Evolutionary conservation across 2,888 invertebrate genomes (phyloP).

Genomic region (Osedax frankpressi): DNA sequence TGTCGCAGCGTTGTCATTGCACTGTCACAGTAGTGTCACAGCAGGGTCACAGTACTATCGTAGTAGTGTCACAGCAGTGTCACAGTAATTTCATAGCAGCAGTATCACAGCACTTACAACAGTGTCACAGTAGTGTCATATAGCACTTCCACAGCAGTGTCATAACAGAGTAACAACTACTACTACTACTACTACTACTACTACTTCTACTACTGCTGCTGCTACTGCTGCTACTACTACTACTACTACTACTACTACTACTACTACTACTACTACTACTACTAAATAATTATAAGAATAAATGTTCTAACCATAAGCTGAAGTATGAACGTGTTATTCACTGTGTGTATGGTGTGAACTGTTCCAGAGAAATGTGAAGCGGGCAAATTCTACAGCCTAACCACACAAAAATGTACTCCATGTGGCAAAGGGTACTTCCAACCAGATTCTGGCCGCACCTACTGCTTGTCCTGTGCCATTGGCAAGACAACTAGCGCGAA

Average conservation of each 20-base stretch:
- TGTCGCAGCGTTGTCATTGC: background rate
- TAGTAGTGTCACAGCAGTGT: background rate
- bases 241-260: too few relatives aligned
- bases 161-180: too few relatives aligned
- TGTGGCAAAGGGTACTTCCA: conserved; percentile 9
- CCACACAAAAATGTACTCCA: background rate
- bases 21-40: background rate
- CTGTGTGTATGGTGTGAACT: too few relatives aligned
- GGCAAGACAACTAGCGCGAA: background rate
- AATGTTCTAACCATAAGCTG: background rate
- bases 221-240: too few relatives aligned
- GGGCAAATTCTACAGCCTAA: background rate
- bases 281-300: background rate
- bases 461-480: conserved; percentile 1
- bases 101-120: too few relatives aligned
- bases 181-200: too few relatives aligned
- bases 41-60: background rate
- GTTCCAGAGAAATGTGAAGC: background rate
- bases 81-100: too few relatives aligned
- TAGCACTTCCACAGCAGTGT: too few relatives aligned
- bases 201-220: too few relatives aligned
- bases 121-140: too few relatives aligned
- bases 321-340: background rate
- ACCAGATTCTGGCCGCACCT: background rate
- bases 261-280: background rate